These are phyloP conservation scores for Allophyes oxyacanthae DNA, from an alignment of 2,888 invertebrate genomes.

Conservation along the genomic window DNA sequence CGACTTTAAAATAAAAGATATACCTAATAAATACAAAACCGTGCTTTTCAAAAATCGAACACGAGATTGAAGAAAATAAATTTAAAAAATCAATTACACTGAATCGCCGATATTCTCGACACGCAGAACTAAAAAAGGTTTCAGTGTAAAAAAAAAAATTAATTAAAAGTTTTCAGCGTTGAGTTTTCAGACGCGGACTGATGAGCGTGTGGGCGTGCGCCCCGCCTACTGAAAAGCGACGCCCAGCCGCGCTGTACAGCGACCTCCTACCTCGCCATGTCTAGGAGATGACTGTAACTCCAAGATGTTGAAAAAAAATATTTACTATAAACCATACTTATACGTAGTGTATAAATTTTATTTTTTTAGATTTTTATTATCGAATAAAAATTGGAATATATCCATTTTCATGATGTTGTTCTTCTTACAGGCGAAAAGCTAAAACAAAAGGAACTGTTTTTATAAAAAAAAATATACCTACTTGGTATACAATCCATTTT, in stretches of 20 bases:
- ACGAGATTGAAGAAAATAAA: slow-evolving; percentile 9
- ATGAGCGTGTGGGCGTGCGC: slow-evolving; percentile 75
- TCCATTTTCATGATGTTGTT: too few relatives aligned
- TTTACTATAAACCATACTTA: too few relatives aligned
- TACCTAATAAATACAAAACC: slow-evolving; percentile 4
- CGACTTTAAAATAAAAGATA: too few relatives aligned
- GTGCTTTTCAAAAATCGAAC: slow-evolving; percentile 23
- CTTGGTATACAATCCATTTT: too few relatives aligned
- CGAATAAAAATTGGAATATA: too few relatives aligned
- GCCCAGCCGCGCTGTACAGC: slow-evolving; percentile 82
- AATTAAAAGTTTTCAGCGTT: slow-evolving; percentile 51
- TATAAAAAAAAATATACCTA: too few relatives aligned
- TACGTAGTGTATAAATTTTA: too few relatives aligned
- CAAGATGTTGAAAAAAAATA: not conserved
- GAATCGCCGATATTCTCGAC: slow-evolving; percentile 46
- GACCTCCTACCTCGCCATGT: slow-evolving; percentile 75
- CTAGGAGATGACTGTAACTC: slow-evolving; percentile 34
- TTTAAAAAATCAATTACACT: slow-evolving; percentile 36
- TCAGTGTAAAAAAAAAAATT: slow-evolving; percentile 39
- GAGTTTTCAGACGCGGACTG: slow-evolving; percentile 60
- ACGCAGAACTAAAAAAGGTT: slow-evolving; percentile 50
- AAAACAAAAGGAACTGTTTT: too few relatives aligned
- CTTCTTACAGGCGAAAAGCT: too few relatives aligned
- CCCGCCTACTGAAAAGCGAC: slow-evolving; percentile 82
- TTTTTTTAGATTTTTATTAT: too few relatives aligned